Conservation (phyloP, 2,113 vertebrate species). For the Zosterops lateralis region DNA sequence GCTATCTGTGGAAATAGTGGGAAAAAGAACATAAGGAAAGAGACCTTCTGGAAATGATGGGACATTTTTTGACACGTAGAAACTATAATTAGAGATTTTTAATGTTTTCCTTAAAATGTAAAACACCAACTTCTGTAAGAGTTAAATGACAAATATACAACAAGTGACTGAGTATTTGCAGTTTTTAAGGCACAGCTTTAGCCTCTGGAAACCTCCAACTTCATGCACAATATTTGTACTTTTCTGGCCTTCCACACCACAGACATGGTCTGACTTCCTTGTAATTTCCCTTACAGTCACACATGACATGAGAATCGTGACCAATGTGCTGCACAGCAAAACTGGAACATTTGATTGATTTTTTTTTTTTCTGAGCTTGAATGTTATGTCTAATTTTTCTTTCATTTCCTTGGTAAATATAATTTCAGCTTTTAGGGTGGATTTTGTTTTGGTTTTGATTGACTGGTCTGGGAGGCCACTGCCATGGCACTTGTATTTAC, state of each 20-base stretch:
- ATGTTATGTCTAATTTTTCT: not conserved
- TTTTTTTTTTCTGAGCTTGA: not conserved
- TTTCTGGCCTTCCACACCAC: not conserved
- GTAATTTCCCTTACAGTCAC: not conserved
- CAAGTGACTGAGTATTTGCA: not conserved
- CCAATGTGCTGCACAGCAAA: not conserved
- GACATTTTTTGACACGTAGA: not conserved
- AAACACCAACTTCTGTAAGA: not conserved
- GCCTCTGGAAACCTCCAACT: not conserved
- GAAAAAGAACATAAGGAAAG: not conserved
- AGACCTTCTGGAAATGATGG: not conserved
- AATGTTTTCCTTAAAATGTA: not conserved
- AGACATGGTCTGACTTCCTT: not conserved
- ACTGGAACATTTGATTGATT: not conserved
- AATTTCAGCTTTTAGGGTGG: not conserved
- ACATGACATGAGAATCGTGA: fast-evolving
- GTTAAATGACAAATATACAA: not conserved
- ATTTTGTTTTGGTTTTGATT: not conserved
- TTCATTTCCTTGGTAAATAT: not conserved
- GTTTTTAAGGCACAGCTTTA: not conserved
- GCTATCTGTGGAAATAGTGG: not conserved
- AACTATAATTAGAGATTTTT: not conserved
- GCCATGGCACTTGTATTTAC: not conserved
- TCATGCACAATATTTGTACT: not conserved
- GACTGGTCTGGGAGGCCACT: not conserved